Evolutionary conservation across 2,797 vertebrate species (phyloP), one percentile per base, ranked within the genome.

Genomic region (Lateolabrax maculatus): DNA sequence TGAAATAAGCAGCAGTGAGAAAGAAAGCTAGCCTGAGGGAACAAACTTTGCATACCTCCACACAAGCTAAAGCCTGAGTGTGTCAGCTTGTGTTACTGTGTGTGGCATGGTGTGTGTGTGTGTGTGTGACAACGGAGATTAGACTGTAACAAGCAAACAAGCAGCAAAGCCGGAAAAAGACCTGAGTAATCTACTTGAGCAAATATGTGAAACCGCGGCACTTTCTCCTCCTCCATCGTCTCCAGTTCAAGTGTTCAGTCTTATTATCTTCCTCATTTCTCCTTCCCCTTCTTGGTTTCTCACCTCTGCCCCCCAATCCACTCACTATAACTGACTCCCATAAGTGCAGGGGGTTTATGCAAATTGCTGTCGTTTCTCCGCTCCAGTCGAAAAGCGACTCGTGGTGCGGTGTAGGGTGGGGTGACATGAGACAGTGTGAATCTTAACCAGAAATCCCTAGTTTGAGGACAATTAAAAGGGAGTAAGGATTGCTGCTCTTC

Each of bases 151-250:
- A 61, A 77, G 83, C 81, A 90, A 80, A 87, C 78, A 84, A 81
- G 80, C 71, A 65, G 80, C 72, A 64, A 79, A 84, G 81, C 71
- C 15, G 43, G 58, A 57, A 79, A 83, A 79, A 77, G 67, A 73
- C 74, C 74, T 2, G 73, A 77, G 63, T 90, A 90, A 94, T 91
- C 85, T 84, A 77, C 80, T 89, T 71, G 77, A 64, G 80, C 75
- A 90, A 91, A 90, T 87, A 92, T 85, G 85, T 83, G 69, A 87
- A 91, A 89, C 76, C 71, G 13, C 49, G 61, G 75, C 79, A 78
- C 84, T 87, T 81, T 84, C 79, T 89, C 81, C 63, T 70, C 48
- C 61, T 66, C 27, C 18, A 3, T 65, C 66, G 15, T 48, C 65
- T 68, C 72, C 18, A 52, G 41, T 63, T 74, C 41, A 3, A 9